Percentiles rank a stretch among this genome's conserved stretches.
These are phyloP conservation scores for Trichomalopsis sarcophagae DNA, from an alignment of 1,140 invertebrate genomes.

Conservation along the genomic window DNA sequence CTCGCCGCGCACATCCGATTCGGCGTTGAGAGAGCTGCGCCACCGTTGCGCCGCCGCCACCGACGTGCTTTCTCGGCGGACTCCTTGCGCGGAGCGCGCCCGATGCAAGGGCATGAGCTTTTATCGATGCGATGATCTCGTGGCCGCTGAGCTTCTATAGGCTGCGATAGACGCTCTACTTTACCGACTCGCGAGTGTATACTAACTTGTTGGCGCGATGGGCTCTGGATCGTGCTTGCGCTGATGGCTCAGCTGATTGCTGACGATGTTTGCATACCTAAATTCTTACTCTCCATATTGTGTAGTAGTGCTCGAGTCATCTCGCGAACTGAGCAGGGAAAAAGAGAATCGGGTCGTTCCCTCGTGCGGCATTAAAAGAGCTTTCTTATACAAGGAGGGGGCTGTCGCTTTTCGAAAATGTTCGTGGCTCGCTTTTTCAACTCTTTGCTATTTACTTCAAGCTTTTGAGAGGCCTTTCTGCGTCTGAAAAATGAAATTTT, in stretches of 20 bases:
- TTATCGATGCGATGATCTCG: no score
- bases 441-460: no score
- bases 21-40: constrained; percentile 57
- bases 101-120: no score
- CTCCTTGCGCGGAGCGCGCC: background rate
- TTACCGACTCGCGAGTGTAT: background rate
- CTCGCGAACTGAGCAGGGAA: no score
- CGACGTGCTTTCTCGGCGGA: constrained; percentile 40
- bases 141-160: background rate
- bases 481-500: background rate
- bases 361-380: background rate
- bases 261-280: constrained; percentile 4
- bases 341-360: background rate
- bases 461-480: no score
- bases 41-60: background rate
- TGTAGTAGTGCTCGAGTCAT: no score
- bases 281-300: no score
- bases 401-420: no score
- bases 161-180: background rate
- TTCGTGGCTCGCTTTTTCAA: background rate
- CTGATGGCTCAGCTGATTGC: constrained; percentile 27
- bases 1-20: constrained; percentile 66
- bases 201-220: background rate
- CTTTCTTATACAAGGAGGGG: background rate
- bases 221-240: background rate